Base-by-base conservation (phyloP, 2,888 invertebrate genomes). In the Rutpela maculata region DNA sequence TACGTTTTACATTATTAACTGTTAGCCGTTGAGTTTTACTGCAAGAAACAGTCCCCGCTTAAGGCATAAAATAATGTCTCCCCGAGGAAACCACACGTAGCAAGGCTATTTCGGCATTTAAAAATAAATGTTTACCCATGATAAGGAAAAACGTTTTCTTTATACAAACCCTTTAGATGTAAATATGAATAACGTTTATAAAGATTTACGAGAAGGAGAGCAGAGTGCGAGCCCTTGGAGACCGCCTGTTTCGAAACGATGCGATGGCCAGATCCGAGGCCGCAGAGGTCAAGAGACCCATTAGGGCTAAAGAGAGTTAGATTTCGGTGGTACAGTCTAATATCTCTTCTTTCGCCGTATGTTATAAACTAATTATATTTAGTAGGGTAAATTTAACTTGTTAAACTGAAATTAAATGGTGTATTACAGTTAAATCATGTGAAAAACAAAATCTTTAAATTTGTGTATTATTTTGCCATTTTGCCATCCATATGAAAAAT, bases 131-230 rank as follows among this genome's bases (percentile, higher is more conserved):
- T 65, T 65, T 65, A 65, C 1, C 18, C 65, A 65, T 65, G 43
- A 12, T 65, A 65, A 65, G 50, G 38, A 17, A 43, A 65, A 65
- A 65, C 43, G 65, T 65, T 65, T 65, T 65, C 43, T 65, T 65
- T 65, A 65, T 43, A 65, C 43, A 65, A 43, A 65, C 38, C 43
- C 65, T 43, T 18, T 38, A 43, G 65, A 65, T 65, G 65, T 65
- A 65, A 65, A 65, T 65, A 65, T 65, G 65, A 65, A 65, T 65
- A 65, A 65, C 18, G 50, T 43, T 65, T 65, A 65, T 65, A 65
- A 65, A 43, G 65, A 65, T 65, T 65, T 65, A 65, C 65, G 43
- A 65, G 65, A 15, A 22, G 38, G 15, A 65, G n/a, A 65, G 65
- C 65, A 65, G 22, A 65, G 65, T 65, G 43, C 65, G 65, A 65